Evolutionary conservation across 2,113 vertebrate genomes (phyloP), one percentile per base, ranked within the genome.

Genomic region (Cranoglanis bouderius): DNA sequence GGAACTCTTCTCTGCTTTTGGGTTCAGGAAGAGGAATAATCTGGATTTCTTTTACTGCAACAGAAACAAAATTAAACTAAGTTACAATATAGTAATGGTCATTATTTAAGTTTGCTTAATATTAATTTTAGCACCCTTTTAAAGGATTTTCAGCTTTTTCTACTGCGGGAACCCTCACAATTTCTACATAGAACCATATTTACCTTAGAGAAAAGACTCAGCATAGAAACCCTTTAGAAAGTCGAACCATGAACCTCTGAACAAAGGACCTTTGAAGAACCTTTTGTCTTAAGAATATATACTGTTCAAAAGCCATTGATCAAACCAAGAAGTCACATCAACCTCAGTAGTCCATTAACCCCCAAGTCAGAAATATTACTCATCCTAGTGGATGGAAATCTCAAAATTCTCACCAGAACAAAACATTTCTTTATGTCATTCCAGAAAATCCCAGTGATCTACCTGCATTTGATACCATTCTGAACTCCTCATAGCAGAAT

Each of bases 21-120:
- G 84, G 83, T 55, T 89, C 43, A 85, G 88, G 83, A 80, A 40
- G 55, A 35, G 59, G 46, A 72, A 89, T 70, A 9, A 85, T 82
- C 75, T 80, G 40, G 29, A 82, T 4, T 2, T 29, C 43, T 72
- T 55, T 85, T 29, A 89, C 74, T 86, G 10, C 18, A 67, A 46
- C 8, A 65, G 12, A 63, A 59, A 12, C 16, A 57, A n/a, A 57
- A 55, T 13, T 53, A 24, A n/a, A 51, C 24, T 14, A 38, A 29
- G 38, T 43, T 40, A 26, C 40, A 75, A 3, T 43, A 43, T 12
- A 13, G 2, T 10, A 40, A 74, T 74, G 7, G 12, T 13, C 9
- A 65, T 59, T 24, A 63, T 63, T 63, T 63, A n/a, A 63, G 61
- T 12, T n/a, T 63, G 26, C 12, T 63, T 63, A 13, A 63, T 63